phyloP scores from a whole-genome alignment of 2,113 vertebrate genomes.

The Prunella fulvescens region DNA sequence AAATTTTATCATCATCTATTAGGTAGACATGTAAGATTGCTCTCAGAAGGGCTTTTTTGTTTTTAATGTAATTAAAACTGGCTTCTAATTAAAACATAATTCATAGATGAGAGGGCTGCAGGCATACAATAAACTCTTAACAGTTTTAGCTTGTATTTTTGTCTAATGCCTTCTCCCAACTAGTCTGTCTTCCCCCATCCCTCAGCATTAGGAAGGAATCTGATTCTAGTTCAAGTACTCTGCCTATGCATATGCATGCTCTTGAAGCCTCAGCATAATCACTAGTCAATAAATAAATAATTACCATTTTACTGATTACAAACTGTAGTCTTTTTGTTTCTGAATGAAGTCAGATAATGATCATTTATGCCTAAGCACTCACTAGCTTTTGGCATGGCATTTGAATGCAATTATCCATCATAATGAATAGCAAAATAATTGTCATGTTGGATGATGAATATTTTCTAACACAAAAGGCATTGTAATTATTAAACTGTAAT shows the following conservation, averaged over 20 bases:
- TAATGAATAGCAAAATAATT: slow-evolving; percentile 11
- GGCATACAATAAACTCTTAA: background rate
- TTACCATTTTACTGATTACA: background rate
- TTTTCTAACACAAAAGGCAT: slow-evolving; percentile 9
- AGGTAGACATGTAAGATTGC: background rate
- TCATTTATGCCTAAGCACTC: background rate
- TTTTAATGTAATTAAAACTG: background rate
- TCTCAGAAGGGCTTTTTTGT: background rate
- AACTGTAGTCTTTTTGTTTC: background rate
- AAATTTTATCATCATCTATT: background rate
- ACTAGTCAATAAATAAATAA: background rate
- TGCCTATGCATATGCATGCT: background rate
- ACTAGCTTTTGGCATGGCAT: background rate
- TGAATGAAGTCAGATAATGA: slow-evolving; percentile 20
- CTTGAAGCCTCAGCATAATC: background rate
- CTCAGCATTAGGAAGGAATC: background rate
- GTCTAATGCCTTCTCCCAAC: background rate
- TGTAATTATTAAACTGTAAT: slow-evolving; percentile 28
- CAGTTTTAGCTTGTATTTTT: background rate
- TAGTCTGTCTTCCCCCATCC: background rate
- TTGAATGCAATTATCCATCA: slow-evolving; percentile 14
- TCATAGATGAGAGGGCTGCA: background rate
- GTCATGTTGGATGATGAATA: background rate
- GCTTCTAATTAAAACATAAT: background rate
- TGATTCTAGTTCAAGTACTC: background rate